These are phyloP conservation scores for Malacoraja senta DNA, from an alignment of 2,797 vertebrate genomes.

Conservation along the genomic window DNA sequence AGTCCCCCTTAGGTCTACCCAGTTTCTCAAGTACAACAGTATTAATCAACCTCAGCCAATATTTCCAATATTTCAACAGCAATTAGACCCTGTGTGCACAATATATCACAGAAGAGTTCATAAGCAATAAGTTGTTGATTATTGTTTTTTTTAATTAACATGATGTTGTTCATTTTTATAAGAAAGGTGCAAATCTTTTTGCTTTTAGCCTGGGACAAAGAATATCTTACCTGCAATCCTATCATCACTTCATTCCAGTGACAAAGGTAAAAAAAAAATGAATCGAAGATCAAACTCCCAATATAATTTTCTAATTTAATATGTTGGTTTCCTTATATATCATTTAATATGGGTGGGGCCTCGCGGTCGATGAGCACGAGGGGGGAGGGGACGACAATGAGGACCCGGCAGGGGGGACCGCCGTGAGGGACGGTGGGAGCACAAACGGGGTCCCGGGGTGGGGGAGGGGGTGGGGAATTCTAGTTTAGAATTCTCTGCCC, in stretches of 20 bases:
- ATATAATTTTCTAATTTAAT: neutral
- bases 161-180: neutral
- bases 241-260: neutral
- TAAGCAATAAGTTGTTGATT: neutral
- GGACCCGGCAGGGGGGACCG: too few relatives aligned
- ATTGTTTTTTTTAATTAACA: neutral
- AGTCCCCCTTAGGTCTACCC: neutral
- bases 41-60: neutral
- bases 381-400: too few relatives aligned
- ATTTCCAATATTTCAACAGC: neutral
- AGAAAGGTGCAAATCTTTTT: neutral
- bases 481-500: too few relatives aligned
- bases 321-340: neutral
- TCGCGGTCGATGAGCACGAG: too few relatives aligned
- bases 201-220: neutral
- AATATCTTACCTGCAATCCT: neutral
- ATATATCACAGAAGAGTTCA: neutral
- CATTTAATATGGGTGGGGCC: too few relatives aligned
- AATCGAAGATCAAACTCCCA: neutral
- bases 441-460: too few relatives aligned
- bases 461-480: too few relatives aligned
- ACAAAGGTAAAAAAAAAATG: neutral
- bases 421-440: too few relatives aligned
- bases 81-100: neutral
- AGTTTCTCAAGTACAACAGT: neutral